Evolutionary conservation across 2,797 vertebrate genomes (phyloP).

Genomic region (Erpetoichthys calabaricus): DNA sequence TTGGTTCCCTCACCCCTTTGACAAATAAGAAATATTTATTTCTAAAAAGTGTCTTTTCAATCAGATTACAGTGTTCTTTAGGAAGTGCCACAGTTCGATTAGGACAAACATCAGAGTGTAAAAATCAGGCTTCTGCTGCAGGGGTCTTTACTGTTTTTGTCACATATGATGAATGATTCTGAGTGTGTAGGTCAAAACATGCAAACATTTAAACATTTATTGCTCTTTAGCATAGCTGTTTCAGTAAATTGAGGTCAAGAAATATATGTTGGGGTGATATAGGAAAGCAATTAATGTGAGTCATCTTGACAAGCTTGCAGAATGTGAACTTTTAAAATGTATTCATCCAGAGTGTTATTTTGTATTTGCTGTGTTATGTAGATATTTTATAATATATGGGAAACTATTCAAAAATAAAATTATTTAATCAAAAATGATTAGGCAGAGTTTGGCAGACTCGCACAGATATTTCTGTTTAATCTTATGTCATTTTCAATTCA

Average conservation of each 20-base stretch:
- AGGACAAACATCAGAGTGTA: background rate
- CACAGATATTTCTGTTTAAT: too few species aligned
- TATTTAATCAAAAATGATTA: too few species aligned
- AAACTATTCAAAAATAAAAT: too few species aligned
- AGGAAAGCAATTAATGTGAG: background rate
- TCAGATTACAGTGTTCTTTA: background rate
- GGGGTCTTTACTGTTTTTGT: background rate
- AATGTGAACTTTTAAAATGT: too few species aligned
- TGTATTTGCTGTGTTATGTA: too few species aligned
- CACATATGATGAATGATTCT: conserved; percentile 1
- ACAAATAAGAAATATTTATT: too few species aligned
- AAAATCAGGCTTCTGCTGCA: background rate
- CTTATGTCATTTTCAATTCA: too few species aligned
- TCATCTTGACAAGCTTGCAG: background rate
- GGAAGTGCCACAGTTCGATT: background rate
- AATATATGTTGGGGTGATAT: too few species aligned
- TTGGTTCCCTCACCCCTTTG: background rate
- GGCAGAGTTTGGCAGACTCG: too few species aligned
- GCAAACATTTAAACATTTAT: conserved; percentile 1
- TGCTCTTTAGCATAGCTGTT: background rate
- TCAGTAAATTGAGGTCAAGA: too few species aligned
- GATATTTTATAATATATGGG: too few species aligned
- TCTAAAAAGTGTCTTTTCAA: background rate
- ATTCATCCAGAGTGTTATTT: too few species aligned
- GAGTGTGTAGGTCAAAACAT: background rate